Conservation (phyloP, 2,888 invertebrate genomes). For the Machimus rusticus region DNA sequence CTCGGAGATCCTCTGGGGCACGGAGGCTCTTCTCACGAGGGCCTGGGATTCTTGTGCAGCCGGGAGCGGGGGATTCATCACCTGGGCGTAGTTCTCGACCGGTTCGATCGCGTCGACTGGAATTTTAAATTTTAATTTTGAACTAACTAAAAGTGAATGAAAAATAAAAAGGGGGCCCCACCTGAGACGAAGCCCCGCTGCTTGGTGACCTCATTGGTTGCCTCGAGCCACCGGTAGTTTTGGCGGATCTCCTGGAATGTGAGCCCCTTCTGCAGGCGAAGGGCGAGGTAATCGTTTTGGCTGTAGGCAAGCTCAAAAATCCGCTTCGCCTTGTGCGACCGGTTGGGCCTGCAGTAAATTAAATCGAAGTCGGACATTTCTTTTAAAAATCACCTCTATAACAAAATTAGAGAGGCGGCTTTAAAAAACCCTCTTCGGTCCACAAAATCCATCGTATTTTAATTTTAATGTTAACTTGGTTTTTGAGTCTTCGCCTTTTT, state of each 20-base stretch:
- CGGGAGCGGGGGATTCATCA: background rate
- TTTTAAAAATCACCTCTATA: too few species aligned
- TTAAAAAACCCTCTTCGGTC: background rate
- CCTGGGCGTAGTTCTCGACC: background rate
- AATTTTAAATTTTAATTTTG: background rate
- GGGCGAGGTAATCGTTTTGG: constrained; percentile 34
- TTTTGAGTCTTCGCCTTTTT: too few species aligned
- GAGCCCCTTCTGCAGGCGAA: constrained; percentile 22
- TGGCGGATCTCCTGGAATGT: constrained; percentile 30
- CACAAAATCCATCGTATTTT: background rate
- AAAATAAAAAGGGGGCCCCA: background rate
- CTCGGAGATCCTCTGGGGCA: background rate
- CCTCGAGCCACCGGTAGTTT: constrained; percentile 37
- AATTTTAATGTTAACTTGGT: background rate
- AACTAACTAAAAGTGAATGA: too few species aligned
- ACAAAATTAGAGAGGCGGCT: background rate
- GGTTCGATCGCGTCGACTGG: constrained; percentile 34
- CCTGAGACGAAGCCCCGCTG: constrained; percentile 9
- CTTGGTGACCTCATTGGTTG: constrained; percentile 32
- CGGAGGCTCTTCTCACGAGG: background rate
- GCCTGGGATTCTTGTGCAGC: background rate
- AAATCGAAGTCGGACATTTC: constrained; percentile 35
- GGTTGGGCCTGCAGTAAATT: background rate
- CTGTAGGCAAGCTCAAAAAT: constrained; percentile 33
- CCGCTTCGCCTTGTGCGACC: constrained; percentile 3